phyloP scores from a whole-genome alignment of 2,113 vertebrate genomes.

The Leuciscus idus region DNA sequence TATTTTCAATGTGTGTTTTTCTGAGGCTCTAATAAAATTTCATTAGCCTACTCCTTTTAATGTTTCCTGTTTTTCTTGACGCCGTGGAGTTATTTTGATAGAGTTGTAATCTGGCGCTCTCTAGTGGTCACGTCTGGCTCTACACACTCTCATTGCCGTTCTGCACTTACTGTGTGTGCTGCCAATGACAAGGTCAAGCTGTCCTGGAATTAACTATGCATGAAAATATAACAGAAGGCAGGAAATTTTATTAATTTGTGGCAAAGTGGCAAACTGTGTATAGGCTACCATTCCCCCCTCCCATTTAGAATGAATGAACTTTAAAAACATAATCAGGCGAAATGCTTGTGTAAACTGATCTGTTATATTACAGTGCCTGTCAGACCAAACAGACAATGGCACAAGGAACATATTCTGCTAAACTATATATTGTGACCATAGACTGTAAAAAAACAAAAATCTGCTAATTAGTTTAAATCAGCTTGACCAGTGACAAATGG shows the following conservation, averaged over 20 bases:
- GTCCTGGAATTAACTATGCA: background rate
- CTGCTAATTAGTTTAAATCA: background rate
- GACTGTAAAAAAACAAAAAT: background rate
- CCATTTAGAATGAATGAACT: background rate
- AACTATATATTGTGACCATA: background rate
- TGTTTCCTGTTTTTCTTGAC: background rate
- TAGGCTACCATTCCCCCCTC: background rate
- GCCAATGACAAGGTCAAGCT: conserved; percentile 12
- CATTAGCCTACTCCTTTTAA: background rate
- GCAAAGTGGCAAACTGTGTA: conserved; percentile 25
- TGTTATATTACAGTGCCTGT: background rate
- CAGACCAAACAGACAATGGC: background rate
- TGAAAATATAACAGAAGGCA: conserved; percentile 10
- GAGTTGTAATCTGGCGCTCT: conserved; percentile 39
- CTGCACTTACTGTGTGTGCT: background rate
- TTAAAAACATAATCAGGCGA: background rate
- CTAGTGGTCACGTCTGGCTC: conserved; percentile 36
- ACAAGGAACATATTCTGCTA: background rate
- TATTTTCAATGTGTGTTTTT: background rate
- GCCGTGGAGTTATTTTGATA: background rate
- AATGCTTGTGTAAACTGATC: background rate
- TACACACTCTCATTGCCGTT: background rate
- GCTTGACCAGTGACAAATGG: background rate
- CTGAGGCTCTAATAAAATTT: background rate
- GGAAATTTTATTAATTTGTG: background rate